Evolutionary conservation across 1,140 invertebrate genomes (phyloP), one percentile per base, ranked within the genome.

Genomic region (Maconellicoccus hirsutus): DNA sequence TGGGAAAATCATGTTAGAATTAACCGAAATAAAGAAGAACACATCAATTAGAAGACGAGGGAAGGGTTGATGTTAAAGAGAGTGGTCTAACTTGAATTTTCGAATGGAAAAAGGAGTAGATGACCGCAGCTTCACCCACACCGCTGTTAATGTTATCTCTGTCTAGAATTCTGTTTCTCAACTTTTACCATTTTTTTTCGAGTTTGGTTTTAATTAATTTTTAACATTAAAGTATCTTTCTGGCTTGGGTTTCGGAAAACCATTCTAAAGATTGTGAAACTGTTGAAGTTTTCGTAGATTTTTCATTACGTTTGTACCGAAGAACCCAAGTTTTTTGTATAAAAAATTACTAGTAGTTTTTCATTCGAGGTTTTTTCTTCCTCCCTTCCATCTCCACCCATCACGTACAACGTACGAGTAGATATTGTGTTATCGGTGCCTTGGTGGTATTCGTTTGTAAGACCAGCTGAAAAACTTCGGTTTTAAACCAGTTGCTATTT

Each of bases 1-100:
- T 72, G 72, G 72, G 66, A 70, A 72, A 72, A 72, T 70, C 72
- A 70, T 72, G 72, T 72, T 70, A 61, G 72, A 59, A 72, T 72
- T 72, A 72, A 72, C 72, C 72, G 70, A 72, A 72, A 72, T 70
- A 72, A 72, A 72, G 72, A 72, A 70, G 39, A 59, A 72, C 72
- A 42, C 72, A 72, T 72, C 72, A 72, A 72, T 72, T 72, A 72
- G 70, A 61, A 66, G 61, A 66, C 25, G 61, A 66, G 61, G 25
- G 61, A 66, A 66, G 61, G 61, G 61, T 66, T 66, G 61, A 66
- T 66, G 61, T 66, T 66, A 23, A 66, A 66, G 25, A 66, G 61
- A 66, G 61, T 66, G 61, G 61, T 66, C 61, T 66, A 66, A 66
- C 61, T 66, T 66, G 61, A 66, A 66, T 66, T 66, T 66, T 66